Evolutionary conservation across 2,888 invertebrate species (phyloP), one percentile per base, ranked within the genome.

Genomic region (Drosophila peninsularis): DNA sequence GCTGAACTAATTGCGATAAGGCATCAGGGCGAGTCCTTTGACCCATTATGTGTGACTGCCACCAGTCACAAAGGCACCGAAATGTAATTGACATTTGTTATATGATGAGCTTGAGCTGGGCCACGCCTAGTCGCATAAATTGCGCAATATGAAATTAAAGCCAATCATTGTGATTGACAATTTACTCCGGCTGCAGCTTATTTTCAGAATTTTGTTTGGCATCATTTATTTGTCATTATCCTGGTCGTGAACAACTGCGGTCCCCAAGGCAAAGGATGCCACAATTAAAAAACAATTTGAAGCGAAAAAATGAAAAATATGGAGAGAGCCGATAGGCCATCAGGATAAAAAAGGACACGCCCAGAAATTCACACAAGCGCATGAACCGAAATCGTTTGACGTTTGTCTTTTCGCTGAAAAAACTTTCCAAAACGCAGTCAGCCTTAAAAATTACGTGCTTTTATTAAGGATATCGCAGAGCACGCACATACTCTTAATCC

Each of bases 121-220:
- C 11, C 19, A 41, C 19, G 41, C 19, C 32, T 49, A 54, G n/a
- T 5, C 17, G 24, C 69, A 69, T 80, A 78, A 78, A 69, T 78
- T 78, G 69, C 60, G 65, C 67, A 78, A 71, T 66, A 66, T 87
- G 76, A 76, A 71, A 87, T 84, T 87, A 83, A 84, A 83, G 79
- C 78, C 75, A 79, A 83, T 83, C 71, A 84, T 76, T 84, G 83
- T 55, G 57, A 66, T 62, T 67, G 57, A 62, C 49, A 50, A 39
- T 45, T 45, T 14, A 2, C 30, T 5, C 11, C 17, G 17, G 6
- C 17, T 34, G 5, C 5, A 1, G 5, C 41, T 10, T 17, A n/a
- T 27, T 53, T 27, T 27, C 36, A 21, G 56, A 30, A 53, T 27
- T 41, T 39, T 41, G 61, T 49, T 13, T 47, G 36, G 41, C 32